Evolutionary conservation across 2,113 vertebrate species (phyloP).

Genomic region (Azemiops feae): DNA sequence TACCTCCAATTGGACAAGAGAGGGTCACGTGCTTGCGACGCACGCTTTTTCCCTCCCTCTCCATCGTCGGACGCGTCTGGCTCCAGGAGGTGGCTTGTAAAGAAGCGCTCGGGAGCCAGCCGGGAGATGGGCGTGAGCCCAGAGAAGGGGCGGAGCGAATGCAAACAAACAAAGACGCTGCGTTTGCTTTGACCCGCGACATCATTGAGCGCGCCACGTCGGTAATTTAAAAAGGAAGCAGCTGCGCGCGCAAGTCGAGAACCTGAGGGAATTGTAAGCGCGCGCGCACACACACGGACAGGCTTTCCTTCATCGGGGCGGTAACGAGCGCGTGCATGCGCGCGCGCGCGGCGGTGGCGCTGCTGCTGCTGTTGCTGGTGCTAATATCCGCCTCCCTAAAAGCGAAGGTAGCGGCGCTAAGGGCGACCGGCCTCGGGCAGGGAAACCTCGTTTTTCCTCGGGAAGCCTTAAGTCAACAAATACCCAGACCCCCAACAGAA

Average conservation of each 20-base stretch:
- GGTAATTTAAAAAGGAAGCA: background rate
- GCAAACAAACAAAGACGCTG: background rate
- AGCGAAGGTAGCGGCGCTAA: background rate
- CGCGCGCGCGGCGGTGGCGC: background rate
- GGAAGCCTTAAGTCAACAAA: background rate
- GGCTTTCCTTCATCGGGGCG: background rate
- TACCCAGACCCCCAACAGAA: background rate
- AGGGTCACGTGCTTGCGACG: background rate
- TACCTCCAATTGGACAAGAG: background rate
- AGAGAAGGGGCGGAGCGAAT: background rate
- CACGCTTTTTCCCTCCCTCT: rapidly evolving
- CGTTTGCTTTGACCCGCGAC: background rate
- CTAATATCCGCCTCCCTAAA: conserved; percentile 33
- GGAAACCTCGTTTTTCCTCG: background rate
- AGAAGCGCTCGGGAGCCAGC: background rate
- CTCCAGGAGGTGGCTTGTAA: background rate
- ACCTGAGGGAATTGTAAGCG: background rate
- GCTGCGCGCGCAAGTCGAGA: background rate
- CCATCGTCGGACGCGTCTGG: background rate
- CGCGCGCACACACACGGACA: background rate
- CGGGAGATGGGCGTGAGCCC: background rate
- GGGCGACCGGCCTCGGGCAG: background rate
- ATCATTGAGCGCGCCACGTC: background rate
- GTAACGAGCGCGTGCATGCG: background rate
- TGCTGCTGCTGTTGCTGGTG: background rate